Percentiles rank a stretch among this genome's conserved stretches.
phyloP scores from a whole-genome alignment of 2,113 vertebrate species.

The Myrmophylax atrothorax region DNA sequence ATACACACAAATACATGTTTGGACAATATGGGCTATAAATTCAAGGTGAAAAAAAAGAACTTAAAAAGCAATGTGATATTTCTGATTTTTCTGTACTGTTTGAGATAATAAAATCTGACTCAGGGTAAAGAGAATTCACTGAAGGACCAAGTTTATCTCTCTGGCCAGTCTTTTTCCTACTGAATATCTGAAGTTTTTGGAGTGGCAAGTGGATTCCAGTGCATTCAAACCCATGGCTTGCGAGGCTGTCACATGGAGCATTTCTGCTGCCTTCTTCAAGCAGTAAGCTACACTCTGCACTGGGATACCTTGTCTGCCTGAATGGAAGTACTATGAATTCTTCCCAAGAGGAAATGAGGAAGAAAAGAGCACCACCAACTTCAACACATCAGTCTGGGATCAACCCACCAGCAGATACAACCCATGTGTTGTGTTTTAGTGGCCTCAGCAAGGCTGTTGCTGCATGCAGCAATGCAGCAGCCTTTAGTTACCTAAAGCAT shows the following conservation, averaged over 20 bases:
- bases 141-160: background rate
- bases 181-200: background rate
- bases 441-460: background rate
- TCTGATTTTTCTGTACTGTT: slow-evolving; percentile 20
- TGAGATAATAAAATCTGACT: slow-evolving; percentile 16
- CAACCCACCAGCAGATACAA: background rate
- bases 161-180: background rate
- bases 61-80: background rate
- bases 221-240: background rate
- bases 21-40: slow-evolving; percentile 60
- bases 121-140: background rate
- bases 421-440: accelerated
- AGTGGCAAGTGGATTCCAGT: background rate
- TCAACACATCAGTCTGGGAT: background rate
- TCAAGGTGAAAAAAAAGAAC: background rate
- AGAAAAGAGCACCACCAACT: background rate
- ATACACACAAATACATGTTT: background rate
- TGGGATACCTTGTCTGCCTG: background rate
- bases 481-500: background rate
- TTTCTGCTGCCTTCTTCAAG: slow-evolving; percentile 31
- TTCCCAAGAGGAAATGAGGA: background rate
- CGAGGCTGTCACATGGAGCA: background rate
- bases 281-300: background rate
- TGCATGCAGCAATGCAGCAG: background rate
- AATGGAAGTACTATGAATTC: background rate